Evolutionary conservation across 2,797 vertebrate genomes (phyloP), one percentile per base, ranked within the genome.

Genomic region (Crocodylus rhombifer): DNA sequence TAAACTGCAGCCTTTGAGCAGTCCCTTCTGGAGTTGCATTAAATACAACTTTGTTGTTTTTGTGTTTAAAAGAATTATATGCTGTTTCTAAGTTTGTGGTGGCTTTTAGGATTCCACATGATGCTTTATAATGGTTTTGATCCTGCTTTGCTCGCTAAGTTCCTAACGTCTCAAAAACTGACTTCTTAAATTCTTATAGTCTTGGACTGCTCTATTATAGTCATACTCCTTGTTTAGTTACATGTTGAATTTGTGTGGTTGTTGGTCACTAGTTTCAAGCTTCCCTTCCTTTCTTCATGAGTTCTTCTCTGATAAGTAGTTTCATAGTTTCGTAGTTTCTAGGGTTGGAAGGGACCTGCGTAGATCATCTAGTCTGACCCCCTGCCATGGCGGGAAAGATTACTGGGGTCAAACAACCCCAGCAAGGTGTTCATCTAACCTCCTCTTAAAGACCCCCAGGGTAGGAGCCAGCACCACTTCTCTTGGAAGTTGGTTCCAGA

Each of bases 151-250:
- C 91, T 97, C 94, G 94, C 93, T 78, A 94, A 95, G 95, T 96
- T 95, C 86, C 65, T 89, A 89, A 87, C 95, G 96, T 95, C 92
- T 33, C 85, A 84, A 95, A 93, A 88, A 95, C 93, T 80, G 63
- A 93, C 92, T 95, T 96, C 86, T 96, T 95, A 96, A 96, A 97
- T 97, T 94, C 56, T 17, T 76, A 97, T 95, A 93, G 78, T 30
- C 88, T 87, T 92, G 87, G 69, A 94, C 77, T 96, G 88, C 88
- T 87, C 86, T 93, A 94, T 96, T 97, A 82, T 93, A 87, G 56
- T 3, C 88, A 62, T 80, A 67, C 84, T 92, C 85, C 2, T 0
- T 90, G 64, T 94, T 74, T n/a, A 17, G 60, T 71, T 42, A 7
- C 42, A 42, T 42, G 81, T n/a, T 85, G 90, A 94, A 96, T 91